A percentile compares a stretch with the other conserved stretches of the same genome.
These are phyloP conservation scores for Chironex yamaguchii DNA, from an alignment of 30 jellyfish, hydroid and myxozoan genomes.

Conservation along the genomic window DNA sequence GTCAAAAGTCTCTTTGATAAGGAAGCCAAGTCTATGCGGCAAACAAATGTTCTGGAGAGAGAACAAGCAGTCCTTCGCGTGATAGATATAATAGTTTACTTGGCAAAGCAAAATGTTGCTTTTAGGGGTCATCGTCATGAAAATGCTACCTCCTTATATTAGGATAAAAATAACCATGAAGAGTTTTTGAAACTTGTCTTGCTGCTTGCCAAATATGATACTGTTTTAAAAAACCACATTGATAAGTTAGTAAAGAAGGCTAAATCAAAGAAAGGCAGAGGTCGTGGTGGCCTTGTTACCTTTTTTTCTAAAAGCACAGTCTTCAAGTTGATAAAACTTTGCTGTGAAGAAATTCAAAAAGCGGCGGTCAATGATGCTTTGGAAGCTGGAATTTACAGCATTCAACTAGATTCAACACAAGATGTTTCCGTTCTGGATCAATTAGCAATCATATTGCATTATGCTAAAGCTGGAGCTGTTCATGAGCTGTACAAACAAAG, in stretches of 20 bases:
- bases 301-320: not conserved
- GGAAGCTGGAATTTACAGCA: conserved; percentile 14
- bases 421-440: conserved; percentile 28
- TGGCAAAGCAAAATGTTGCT: not conserved
- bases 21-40: not conserved
- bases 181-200: conserved; percentile 2
- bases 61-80: not conserved
- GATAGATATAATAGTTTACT: not conserved
- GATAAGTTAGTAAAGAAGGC: conserved; percentile 16
- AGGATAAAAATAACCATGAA: not conserved
- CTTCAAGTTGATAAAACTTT: not conserved
- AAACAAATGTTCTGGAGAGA: not conserved
- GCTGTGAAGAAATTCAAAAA: conserved; percentile 20
- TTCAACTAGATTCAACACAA: conserved; percentile 21
- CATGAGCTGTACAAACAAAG: not conserved
- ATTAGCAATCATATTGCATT: conserved; percentile 9
- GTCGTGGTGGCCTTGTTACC: not conserved
- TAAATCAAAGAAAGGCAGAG: not conserved
- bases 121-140: conserved; percentile 14
- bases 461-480: conserved; percentile 4
- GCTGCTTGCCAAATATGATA: conserved; percentile 40
- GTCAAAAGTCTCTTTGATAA: not conserved
- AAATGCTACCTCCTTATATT: not conserved
- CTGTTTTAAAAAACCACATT: conserved; percentile 17
- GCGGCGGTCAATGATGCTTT: conserved; percentile 3